These are phyloP conservation scores for Camptogramma bilineatum DNA, from an alignment of 2,888 invertebrate species.

Conservation along the genomic window DNA sequence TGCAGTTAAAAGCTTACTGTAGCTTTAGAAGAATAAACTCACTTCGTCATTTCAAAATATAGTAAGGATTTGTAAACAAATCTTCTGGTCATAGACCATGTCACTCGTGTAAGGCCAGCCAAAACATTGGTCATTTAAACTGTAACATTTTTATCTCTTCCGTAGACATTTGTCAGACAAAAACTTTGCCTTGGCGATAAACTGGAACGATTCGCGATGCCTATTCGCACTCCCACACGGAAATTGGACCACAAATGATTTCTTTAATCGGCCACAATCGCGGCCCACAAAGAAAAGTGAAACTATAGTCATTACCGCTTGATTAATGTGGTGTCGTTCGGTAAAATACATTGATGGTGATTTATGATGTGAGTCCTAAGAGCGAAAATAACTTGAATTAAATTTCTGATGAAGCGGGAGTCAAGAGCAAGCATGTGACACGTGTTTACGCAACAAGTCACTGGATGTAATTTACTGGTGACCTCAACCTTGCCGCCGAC, in stretches of 20 bases:
- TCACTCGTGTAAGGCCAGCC: conserved; percentile 54
- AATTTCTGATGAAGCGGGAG: conserved; percentile 33
- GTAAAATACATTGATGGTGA: conserved; percentile 54
- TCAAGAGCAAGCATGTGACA: conserved; percentile 55
- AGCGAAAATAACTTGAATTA: conserved; percentile 20
- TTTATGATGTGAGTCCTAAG: conserved; percentile 47
- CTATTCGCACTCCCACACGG: conserved; percentile 55
- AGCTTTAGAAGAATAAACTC: conserved; percentile 11
- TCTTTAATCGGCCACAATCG: conserved; percentile 55
- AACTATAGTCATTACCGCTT: conserved; percentile 60
- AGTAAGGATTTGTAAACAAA: conserved; percentile 40
- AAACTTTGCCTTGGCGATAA: conserved; percentile 56
- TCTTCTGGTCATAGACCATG: conserved; percentile 47
- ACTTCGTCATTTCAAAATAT: conserved; percentile 39
- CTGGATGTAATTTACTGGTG: conserved; percentile 68
- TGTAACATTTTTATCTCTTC: conserved; percentile 61
- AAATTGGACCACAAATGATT: conserved; percentile 55
- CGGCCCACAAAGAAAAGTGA: conserved; percentile 63
- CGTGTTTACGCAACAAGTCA: conserved; percentile 65
- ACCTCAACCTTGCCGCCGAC: conserved; percentile 77
- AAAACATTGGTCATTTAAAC: conserved; percentile 56
- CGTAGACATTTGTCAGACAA: conserved; percentile 59
- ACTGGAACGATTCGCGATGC: conserved; percentile 50
- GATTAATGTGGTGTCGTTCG: conserved; percentile 60
- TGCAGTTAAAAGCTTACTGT: conserved; percentile 1